Conservation (phyloP, 2,113 vertebrate genomes). For the Brachirus orientalis region DNA sequence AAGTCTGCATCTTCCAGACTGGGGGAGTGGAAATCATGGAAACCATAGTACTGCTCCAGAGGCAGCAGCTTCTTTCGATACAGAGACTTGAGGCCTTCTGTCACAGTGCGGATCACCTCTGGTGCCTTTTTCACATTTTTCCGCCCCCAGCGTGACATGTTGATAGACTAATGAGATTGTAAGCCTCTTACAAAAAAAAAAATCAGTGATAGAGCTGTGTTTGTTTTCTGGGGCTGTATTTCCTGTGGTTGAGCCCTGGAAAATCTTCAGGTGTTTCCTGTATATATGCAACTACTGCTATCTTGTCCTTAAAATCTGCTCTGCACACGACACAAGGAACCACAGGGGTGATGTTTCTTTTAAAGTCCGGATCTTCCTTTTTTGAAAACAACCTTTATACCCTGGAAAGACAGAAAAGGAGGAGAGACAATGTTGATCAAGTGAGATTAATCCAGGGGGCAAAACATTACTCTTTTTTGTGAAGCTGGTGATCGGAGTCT, state of each 20-base stretch:
- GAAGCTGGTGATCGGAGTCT: conserved; percentile 15
- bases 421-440: conserved; percentile 11
- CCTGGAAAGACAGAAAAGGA: conserved; percentile 41
- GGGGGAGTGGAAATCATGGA: conserved; percentile 91
- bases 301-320: conserved; percentile 53
- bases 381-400: conserved; percentile 26
- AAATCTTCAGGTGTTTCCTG: conserved; percentile 74
- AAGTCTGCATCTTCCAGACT: conserved; percentile 93
- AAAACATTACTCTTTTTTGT: not conserved
- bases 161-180: conserved; percentile 26
- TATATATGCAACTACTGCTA: conserved; percentile 60
- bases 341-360: conserved; percentile 29
- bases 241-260: conserved; percentile 54
- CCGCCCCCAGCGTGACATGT: conserved; percentile 92
- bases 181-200: conserved; percentile 46
- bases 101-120: conserved; percentile 90
- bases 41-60: conserved; percentile 88
- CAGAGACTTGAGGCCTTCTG: conserved; percentile 88
- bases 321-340: conserved; percentile 18
- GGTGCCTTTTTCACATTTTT: conserved; percentile 85
- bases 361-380: conserved; percentile 35
- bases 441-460: conserved; percentile 10
- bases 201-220: conserved; percentile 32
- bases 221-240: conserved; percentile 40
- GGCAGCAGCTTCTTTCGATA: conserved; percentile 90